Conservation (phyloP, 2,888 invertebrate genomes). For the Coelogynopora nodosa region DNA sequence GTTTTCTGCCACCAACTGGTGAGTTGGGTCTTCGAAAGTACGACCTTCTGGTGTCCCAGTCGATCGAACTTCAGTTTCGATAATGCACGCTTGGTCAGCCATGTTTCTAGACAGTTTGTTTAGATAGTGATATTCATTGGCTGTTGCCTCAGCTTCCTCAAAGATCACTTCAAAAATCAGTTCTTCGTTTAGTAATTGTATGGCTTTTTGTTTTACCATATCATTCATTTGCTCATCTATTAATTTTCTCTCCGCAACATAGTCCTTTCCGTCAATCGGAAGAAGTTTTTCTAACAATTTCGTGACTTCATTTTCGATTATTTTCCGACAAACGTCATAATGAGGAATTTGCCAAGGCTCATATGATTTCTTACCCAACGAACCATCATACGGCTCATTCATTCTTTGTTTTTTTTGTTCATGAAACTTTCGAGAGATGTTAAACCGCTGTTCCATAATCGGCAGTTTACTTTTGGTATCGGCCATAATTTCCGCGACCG, state of each 20-base stretch:
- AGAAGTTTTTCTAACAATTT: slow-evolving; percentile 50
- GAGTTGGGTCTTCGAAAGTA: slow-evolving; percentile 51
- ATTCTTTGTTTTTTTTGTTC: neutral
- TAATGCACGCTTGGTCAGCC: slow-evolving; percentile 51
- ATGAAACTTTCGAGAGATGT: neutral
- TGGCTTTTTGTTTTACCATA: slow-evolving; percentile 51
- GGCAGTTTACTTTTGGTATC: neutral
- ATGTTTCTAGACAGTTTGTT: slow-evolving; percentile 51
- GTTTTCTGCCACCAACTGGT: slow-evolving; percentile 52
- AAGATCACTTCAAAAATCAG: slow-evolving; percentile 52
- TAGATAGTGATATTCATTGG: slow-evolving; percentile 51
- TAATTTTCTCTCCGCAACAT: slow-evolving; percentile 50
- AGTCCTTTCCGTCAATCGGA: neutral
- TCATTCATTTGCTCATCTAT: slow-evolving; percentile 50
- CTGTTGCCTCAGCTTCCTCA: slow-evolving; percentile 50
- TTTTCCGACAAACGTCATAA: slow-evolving; percentile 45
- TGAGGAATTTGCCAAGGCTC: slow-evolving; percentile 51
- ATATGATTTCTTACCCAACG: slow-evolving; percentile 54
- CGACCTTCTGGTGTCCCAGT: slow-evolving; percentile 47
- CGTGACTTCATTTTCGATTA: slow-evolving; percentile 54
- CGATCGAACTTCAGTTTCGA: slow-evolving; percentile 51
- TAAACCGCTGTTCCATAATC: neutral
- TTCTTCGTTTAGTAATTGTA: slow-evolving; percentile 54
- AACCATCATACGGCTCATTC: slow-evolving; percentile 52
- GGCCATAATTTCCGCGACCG: neutral